A percentile compares a stretch with the other conserved stretches of the same genome.
Conservation (phyloP, 2,797 vertebrate genomes). For the Tangara arthus region DNA sequence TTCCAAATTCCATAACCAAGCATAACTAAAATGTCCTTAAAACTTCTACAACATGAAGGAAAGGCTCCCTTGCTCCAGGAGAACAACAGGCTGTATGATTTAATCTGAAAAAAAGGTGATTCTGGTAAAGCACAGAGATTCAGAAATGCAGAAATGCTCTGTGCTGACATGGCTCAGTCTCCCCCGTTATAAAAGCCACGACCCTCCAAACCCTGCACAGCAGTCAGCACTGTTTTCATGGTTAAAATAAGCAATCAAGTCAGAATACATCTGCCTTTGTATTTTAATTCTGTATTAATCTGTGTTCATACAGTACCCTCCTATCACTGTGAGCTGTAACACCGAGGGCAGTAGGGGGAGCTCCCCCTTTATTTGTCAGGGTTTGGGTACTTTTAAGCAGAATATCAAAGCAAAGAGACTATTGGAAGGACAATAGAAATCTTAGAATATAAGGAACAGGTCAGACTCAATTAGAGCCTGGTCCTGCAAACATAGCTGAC, state of each 20-base stretch:
- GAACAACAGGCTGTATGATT: background rate
- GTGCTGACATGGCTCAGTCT: background rate
- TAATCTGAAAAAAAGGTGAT: background rate
- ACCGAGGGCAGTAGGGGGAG: constrained; percentile 51
- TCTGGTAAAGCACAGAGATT: background rate
- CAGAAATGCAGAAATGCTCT: background rate
- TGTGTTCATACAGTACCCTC: background rate
- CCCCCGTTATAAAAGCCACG: background rate
- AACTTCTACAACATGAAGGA: background rate
- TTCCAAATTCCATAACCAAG: background rate
- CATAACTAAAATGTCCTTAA: background rate
- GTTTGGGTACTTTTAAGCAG: background rate
- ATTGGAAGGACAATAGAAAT: background rate
- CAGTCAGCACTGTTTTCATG: background rate
- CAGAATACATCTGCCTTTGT: background rate
- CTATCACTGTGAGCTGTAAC: background rate
- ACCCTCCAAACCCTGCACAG: background rate
- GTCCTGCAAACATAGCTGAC: background rate
- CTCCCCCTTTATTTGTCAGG: background rate
- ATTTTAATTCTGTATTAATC: background rate
- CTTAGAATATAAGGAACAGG: background rate
- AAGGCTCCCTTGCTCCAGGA: background rate
- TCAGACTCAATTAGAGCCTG: background rate
- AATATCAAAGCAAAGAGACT: background rate
- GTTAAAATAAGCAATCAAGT: background rate